Evolutionary conservation across 2,797 vertebrate genomes (phyloP), one percentile per base, ranked within the genome.

Genomic region (Arrhamphus sclerolepis): DNA sequence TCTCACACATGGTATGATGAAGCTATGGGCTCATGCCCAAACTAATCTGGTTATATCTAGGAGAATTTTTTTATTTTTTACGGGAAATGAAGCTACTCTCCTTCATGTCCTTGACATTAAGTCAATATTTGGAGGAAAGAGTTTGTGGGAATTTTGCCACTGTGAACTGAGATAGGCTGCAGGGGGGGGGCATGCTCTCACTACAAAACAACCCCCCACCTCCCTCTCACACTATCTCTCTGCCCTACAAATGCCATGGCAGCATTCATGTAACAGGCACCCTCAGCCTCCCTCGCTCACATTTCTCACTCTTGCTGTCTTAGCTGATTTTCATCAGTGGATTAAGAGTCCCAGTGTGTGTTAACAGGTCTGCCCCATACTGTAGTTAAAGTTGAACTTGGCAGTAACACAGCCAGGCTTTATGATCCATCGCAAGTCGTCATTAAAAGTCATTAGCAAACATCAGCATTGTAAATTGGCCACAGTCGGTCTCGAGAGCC

Each of bases 381-480:
- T 80, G 84, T 71, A 82, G 79, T 80, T 76, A 77, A 78, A 74
- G 66, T 58, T 76, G 62, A 70, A 74, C 49, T 47, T 83, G 77
- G 77, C 75, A 60, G 80, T 81, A 85, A 82, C 81, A 63, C 71
- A 72, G 66, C 43, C 63, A 39, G 62, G 52, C 70, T 85, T 89
- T 84, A 90, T 78, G 80, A 78, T 77, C 82, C 74, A 82, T 82
- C 87, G 84, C 83, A 86, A 85, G 83, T 83, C 78, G 10, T 84
- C 81, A 83, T 87, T 85, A 85, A 79, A 80, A 79, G 72, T 86
- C 81, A 85, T 86, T 86, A 85, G 71, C 72, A 73, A 82, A 77
- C 79, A 87, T 80, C 72, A 78, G 56, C 70, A 9, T 67, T 49
- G 47, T 87, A 85, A 85, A 84, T 74, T 70, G 83, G 78, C 83